A percentile compares a stretch with the other conserved stretches of the same genome.
These are phyloP conservation scores for Halichondria panicea DNA, from an alignment of 37 sponge, comb jelly and placozoan species.

Conservation along the genomic window DNA sequence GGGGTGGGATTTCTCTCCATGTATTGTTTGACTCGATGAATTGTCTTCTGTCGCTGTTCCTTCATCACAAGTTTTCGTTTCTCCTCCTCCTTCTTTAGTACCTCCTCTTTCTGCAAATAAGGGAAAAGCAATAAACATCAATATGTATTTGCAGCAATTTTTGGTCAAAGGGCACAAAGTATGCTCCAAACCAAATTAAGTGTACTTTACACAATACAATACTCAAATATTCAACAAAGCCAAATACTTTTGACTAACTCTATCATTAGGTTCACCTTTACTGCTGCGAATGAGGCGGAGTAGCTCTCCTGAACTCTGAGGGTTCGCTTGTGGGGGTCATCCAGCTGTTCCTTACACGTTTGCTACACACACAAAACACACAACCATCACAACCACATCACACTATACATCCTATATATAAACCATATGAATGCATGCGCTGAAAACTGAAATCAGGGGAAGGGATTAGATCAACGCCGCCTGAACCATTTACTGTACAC, in stretches of 20 bases:
- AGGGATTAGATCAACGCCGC: too few relatives aligned
- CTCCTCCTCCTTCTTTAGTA: constrained; percentile 44
- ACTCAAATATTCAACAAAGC: not conserved
- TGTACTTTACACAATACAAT: not conserved
- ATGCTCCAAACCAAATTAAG: not conserved
- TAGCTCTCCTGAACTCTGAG: constrained; percentile 44
- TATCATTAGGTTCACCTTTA: constrained; percentile 36
- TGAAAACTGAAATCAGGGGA: too few relatives aligned
- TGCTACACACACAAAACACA: too few relatives aligned
- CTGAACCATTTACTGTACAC: too few relatives aligned
- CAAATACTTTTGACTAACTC: not conserved
- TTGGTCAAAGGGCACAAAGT: not conserved
- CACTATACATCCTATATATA: too few relatives aligned
- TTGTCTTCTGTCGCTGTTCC: constrained; percentile 25
- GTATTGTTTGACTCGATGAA: constrained; percentile 44
- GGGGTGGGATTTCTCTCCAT: constrained; percentile 18
- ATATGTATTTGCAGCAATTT: too few relatives aligned
- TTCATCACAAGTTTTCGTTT: constrained; percentile 14
- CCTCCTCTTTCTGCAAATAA: constrained; percentile 27
- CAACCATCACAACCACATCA: too few relatives aligned
- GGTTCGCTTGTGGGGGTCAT: constrained; percentile 5
- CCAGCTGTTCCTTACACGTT: constrained; percentile 4
- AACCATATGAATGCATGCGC: too few relatives aligned
- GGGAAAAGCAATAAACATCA: not conserved
- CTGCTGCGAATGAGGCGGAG: constrained; percentile 34